Conservation (phyloP, 2,797 vertebrate species). For the Sebastes iracundus region DNA sequence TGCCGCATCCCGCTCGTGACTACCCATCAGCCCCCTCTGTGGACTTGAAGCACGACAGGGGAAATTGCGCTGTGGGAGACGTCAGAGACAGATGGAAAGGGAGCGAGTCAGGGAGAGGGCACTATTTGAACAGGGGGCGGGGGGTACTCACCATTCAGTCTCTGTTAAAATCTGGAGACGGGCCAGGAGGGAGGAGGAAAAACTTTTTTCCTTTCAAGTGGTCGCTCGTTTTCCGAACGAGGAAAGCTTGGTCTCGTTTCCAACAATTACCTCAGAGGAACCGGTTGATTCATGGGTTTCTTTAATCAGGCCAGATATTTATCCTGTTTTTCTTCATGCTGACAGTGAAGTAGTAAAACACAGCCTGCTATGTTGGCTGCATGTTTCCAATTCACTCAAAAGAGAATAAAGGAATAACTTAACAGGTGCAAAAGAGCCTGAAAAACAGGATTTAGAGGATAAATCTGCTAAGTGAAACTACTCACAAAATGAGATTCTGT, state of each 20-base stretch:
- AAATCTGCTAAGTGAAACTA: neutral
- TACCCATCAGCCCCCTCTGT: conserved; percentile 67
- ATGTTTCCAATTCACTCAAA: neutral
- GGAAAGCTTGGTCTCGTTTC: neutral
- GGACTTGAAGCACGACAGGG: conserved; percentile 71
- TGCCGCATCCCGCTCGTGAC: conserved; percentile 73
- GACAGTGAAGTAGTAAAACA: neutral
- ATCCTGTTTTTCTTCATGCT: neutral
- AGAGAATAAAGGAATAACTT: neutral
- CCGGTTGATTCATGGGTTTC: neutral
- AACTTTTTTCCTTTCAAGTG: neutral
- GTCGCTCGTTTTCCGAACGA: neutral
- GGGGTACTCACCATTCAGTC: conserved; percentile 20
- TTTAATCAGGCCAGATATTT: neutral
- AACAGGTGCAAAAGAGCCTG: neutral
- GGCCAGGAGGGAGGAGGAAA: neutral
- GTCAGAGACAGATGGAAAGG: conserved; percentile 59
- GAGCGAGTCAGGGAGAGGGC: conserved; percentile 41
- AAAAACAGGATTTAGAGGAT: neutral
- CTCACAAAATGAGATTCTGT: neutral
- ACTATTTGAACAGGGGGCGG: conserved; percentile 27
- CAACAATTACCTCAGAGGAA: neutral
- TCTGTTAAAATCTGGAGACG: conserved; percentile 16
- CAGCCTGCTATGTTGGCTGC: conserved; percentile 1
- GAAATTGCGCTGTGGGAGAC: conserved; percentile 66